Evolutionary conservation across 2,113 vertebrate genomes (phyloP).

Genomic region (Reinhardtius hippoglossoides): DNA sequence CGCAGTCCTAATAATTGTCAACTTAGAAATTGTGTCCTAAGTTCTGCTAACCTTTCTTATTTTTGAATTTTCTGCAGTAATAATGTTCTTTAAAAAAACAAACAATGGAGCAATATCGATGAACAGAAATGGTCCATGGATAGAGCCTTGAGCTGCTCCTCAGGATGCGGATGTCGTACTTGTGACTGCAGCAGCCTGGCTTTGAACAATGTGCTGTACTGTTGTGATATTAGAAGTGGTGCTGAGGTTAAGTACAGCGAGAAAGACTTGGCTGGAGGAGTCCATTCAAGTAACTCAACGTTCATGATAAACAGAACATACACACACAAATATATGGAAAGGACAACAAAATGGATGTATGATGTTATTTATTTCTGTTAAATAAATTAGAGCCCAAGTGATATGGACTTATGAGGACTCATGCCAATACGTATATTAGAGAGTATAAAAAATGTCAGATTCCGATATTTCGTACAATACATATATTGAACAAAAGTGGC

Average conservation of each 20-base stretch:
- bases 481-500: no score
- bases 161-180: not conserved
- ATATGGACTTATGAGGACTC: no score
- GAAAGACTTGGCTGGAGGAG: not conserved
- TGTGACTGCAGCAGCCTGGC: constrained; percentile 6
- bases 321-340: not conserved
- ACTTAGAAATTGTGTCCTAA: no score
- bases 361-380: no score
- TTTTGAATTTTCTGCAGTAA: not conserved
- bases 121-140: constrained; percentile 6
- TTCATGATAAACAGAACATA: not conserved
- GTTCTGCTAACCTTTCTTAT: not conserved
- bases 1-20: no score
- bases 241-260: not conserved
- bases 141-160: constrained; percentile 36
- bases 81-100: not conserved
- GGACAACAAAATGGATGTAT: not conserved
- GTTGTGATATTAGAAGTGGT: constrained; percentile 11
- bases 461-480: no score
- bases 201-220: not conserved
- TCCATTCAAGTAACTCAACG: not conserved
- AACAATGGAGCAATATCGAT: not conserved
- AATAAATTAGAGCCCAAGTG: no score
- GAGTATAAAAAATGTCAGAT: no score
- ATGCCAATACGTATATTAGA: no score